Evolutionary conservation across 1,140 invertebrate genomes (phyloP).

Genomic region (Drosophila ohnishii): DNA sequence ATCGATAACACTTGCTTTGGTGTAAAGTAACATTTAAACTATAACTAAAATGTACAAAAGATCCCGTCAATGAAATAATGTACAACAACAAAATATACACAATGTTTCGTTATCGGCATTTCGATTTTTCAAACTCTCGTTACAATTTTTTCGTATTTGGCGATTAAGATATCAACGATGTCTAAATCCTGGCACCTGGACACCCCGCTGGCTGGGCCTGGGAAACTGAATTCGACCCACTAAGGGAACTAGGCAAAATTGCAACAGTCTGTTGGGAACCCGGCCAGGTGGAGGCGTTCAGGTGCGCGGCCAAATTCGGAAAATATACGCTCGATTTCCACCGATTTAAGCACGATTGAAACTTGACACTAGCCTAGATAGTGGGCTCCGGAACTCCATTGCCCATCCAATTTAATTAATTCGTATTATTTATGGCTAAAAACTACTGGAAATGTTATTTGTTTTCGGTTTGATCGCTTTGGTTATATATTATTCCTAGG

Average conservation of each 20-base stretch:
- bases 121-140: constrained; percentile 6
- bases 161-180: constrained; percentile 28
- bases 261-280: constrained; percentile 63
- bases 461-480: constrained; percentile 31
- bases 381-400: constrained; percentile 3
- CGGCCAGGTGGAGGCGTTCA: constrained; percentile 31
- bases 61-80: constrained; percentile 55
- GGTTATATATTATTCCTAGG: constrained; percentile 17
- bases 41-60: constrained; percentile 42
- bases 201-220: constrained; percentile 37
- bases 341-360: constrained; percentile 44
- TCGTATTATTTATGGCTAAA: constrained; percentile 45
- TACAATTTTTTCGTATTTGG: constrained; percentile 22
- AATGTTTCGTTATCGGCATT: constrained; percentile 38
- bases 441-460: constrained; percentile 70
- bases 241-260: constrained; percentile 78
- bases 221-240: constrained; percentile 77
- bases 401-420: constrained; percentile 8
- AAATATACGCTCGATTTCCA: constrained; percentile 11
- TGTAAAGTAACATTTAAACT: constrained; percentile 51
- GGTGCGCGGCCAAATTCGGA: constrained; percentile 18
- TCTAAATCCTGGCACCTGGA: constrained; percentile 27
- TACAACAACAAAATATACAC: constrained; percentile 67
- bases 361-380: constrained; percentile 54
- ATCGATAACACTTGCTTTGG: constrained; percentile 61